Evolutionary conservation across 2,888 invertebrate species (phyloP), one percentile per base, ranked within the genome.

Genomic region (Didymodactylos carnosus): DNA sequence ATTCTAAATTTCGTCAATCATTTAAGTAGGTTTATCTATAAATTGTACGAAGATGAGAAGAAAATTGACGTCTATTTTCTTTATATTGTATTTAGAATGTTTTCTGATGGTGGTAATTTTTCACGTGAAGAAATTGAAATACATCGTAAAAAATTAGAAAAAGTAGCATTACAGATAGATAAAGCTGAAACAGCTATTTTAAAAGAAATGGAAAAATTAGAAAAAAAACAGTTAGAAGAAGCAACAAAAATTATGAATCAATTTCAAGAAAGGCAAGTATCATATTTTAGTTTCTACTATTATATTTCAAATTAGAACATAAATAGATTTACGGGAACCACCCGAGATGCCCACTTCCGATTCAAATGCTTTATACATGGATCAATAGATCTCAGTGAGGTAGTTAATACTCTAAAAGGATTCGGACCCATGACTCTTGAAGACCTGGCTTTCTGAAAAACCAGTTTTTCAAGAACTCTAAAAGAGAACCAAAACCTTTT

Each of bases 81-180:
- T 4, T 70, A 19, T 27, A 25, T 19, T 25, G 25, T 29, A 73
- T 73, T 13, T 76, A 82, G 81, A 75, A 75, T 82, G 29, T 83
- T 83, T 77, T 83, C 83, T 71, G 83, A 83, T 76, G 83, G 83
- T 71, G 83, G 83, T 27, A 83, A 83, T 76, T 83, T 83, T 76
- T 82, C 82, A 75, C 81, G 82, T 0, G 81, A 82, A 76, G 83
- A 83, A 77, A 81, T 83, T 40, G 81, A 81, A 23, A 80, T 80
- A 25, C 82, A 81, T 76, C 77, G 81, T 43, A 81, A 81, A 76
- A 77, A 78, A 25, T 77, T 83, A 74, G 83, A 82, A 76, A 82
- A 81, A 76, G 80, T 82, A 79, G 79, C 82, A 10, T 77, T 78
- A 72, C 80, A 80, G 75, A 80, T 83, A 29, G 83, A 83, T 77